Percentiles rank a stretch among this genome's conserved stretches.
Evolutionary conservation across 2,797 vertebrate genomes (phyloP).

Genomic region (Salarias fasciatus): DNA sequence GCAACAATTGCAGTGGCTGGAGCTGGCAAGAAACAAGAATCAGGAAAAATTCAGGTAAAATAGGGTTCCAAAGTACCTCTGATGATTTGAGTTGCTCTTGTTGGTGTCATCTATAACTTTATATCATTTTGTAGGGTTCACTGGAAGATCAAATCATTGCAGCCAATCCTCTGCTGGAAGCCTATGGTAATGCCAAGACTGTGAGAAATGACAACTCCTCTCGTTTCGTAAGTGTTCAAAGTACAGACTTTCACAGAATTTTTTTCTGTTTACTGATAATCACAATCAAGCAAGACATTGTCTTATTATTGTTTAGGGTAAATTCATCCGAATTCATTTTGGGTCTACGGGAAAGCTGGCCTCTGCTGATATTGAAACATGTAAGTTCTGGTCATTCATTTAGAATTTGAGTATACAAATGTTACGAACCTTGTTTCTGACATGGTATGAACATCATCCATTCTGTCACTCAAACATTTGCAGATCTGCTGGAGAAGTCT

Average conservation of each 20-base stretch:
- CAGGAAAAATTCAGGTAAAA: neutral
- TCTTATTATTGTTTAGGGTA: constrained; percentile 71
- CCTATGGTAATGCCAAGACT: constrained; percentile 91
- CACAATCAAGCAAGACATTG: too few species aligned
- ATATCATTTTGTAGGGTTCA: constrained; percentile 78
- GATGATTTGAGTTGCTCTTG: too few species aligned
- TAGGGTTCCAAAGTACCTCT: neutral
- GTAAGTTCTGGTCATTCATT: constrained; percentile 71
- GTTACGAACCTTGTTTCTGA: constrained; percentile 4
- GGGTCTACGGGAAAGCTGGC: constrained; percentile 86
- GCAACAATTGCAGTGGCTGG: constrained; percentile 75
- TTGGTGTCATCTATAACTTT: neutral
- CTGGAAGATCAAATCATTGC: constrained; percentile 86
- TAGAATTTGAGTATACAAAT: neutral
- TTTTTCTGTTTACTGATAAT: too few species aligned
- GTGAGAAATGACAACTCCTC: constrained; percentile 95
- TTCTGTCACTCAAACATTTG: neutral
- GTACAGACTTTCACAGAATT: too few species aligned
- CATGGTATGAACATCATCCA: neutral
- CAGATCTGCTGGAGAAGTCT: constrained; percentile 91
- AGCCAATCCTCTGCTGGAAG: constrained; percentile 89
- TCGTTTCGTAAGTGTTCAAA: constrained; percentile 83
- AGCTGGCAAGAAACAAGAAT: constrained; percentile 41
- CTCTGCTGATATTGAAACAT: constrained; percentile 92
- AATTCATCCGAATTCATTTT: constrained; percentile 84